These are phyloP conservation scores for Polypterus bichir DNA, from an alignment of 2,113 vertebrate genomes.

Conservation along the genomic window DNA sequence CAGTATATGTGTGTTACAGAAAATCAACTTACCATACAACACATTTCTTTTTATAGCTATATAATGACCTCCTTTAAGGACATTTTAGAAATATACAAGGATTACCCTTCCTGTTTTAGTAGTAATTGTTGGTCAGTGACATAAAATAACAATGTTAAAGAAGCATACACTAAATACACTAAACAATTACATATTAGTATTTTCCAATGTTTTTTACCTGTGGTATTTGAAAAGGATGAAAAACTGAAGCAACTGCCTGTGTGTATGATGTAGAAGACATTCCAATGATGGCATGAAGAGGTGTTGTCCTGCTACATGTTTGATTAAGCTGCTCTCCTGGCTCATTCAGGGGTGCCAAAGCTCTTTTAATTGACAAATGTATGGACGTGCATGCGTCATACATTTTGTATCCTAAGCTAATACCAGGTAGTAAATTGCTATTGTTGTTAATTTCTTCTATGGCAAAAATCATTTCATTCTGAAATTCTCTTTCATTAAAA, in stretches of 20 bases:
- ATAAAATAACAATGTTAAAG: no score
- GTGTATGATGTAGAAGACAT: not conserved
- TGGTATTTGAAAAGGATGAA: not conserved
- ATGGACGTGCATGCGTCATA: not conserved
- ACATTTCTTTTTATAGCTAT: no score
- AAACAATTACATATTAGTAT: no score
- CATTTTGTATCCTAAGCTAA: not conserved
- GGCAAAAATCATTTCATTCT: conserved; percentile 3
- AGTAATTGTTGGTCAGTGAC: no score
- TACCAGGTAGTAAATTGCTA: not conserved
- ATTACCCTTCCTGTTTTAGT: no score
- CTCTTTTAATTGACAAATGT: not conserved
- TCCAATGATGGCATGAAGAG: not conserved
- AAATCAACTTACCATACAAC: no score
- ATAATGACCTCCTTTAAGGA: no score
- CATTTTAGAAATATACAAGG: no score
- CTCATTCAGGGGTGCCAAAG: not conserved
- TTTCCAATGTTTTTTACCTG: not conserved
- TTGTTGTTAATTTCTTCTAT: conserved; percentile 4
- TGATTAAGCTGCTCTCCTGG: not conserved
- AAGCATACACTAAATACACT: no score
- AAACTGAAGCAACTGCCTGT: not conserved
- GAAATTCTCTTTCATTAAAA: not conserved
- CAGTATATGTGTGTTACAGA: no score
- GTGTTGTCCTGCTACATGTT: not conserved